These are phyloP conservation scores for Alentia gelatinosa DNA, from an alignment of 2,888 invertebrate genomes.

Conservation along the genomic window DNA sequence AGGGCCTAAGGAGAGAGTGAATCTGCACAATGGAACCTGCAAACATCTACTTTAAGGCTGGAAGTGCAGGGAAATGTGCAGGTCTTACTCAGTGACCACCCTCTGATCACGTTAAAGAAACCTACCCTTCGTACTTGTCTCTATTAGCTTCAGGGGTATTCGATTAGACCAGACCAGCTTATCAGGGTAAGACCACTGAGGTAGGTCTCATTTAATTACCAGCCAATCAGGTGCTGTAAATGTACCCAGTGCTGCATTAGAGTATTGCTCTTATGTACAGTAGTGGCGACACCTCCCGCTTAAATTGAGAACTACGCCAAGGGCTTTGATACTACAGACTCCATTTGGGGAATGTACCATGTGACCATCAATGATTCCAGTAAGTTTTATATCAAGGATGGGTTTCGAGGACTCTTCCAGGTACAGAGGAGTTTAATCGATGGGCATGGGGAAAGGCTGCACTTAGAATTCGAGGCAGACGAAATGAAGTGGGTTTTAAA, in stretches of 20 bases:
- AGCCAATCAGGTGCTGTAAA: not conserved
- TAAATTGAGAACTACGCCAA: not conserved
- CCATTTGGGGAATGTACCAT: too few relatives aligned
- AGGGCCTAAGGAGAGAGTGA: not conserved
- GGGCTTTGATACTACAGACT: too few relatives aligned
- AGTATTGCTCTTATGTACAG: not conserved
- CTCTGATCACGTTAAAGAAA: not conserved
- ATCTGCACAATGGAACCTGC: not conserved
- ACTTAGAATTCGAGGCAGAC: too few relatives aligned
- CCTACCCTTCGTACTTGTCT: slow-evolving; percentile 28
- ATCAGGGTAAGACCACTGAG: not conserved
- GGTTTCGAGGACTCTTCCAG: too few relatives aligned
- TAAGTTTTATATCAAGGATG: too few relatives aligned
- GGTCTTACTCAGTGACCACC: not conserved
- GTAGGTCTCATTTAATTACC: slow-evolving; percentile 12
- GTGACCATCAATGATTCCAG: too few relatives aligned
- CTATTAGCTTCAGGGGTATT: not conserved
- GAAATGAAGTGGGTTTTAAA: too few relatives aligned
- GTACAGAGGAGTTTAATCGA: too few relatives aligned
- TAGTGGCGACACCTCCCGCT: not conserved
- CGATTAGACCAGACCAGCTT: not conserved
- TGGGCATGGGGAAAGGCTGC: too few relatives aligned
- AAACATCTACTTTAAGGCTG: not conserved
- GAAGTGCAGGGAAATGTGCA: not conserved
- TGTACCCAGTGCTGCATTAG: not conserved